Percentiles rank a stretch among this genome's conserved stretches.
Evolutionary conservation across 30 jellyfish, hydroid and myxozoan genomes (phyloP).

Genomic region (Sanderia malayensis): DNA sequence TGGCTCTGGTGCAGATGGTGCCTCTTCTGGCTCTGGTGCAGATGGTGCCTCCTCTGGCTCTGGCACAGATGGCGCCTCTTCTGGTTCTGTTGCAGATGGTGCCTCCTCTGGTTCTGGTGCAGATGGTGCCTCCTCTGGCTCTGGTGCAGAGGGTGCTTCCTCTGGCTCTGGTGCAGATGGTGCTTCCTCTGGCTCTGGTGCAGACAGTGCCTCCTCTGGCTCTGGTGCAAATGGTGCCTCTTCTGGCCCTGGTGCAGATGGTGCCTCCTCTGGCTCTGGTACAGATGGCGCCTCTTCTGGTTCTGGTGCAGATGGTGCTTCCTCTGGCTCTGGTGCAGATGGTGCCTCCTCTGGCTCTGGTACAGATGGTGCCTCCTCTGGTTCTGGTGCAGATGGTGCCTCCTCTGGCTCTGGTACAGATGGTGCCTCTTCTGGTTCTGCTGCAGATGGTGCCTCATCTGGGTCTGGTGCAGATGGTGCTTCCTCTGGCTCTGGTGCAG

Average conservation of each 20-base stretch:
- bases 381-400: neutral
- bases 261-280: neutral
- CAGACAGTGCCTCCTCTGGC: neutral
- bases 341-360: neutral
- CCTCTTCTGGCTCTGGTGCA: neutral
- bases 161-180: neutral
- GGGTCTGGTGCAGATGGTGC: neutral
- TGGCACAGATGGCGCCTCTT: too few relatives aligned
- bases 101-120: neutral
- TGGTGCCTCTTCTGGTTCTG: neutral
- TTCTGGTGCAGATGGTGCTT: neutral
- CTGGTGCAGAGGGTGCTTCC: neutral
- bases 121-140: neutral
- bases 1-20: neutral
- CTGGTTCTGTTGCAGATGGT: neutral
- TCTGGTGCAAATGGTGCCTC: neutral
- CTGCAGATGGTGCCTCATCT: slow-evolving; percentile 1
- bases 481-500: neutral
- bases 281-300: neutral
- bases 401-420: neutral
- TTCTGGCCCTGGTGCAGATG: neutral
- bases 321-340: neutral
- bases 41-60: slow-evolving; percentile 1
- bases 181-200: neutral
- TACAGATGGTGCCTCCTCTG: slow-evolving; percentile 2